Evolutionary conservation across 2,888 invertebrate species (phyloP), one percentile per base, ranked within the genome.

Genomic region (Notodonta ziczac): DNA sequence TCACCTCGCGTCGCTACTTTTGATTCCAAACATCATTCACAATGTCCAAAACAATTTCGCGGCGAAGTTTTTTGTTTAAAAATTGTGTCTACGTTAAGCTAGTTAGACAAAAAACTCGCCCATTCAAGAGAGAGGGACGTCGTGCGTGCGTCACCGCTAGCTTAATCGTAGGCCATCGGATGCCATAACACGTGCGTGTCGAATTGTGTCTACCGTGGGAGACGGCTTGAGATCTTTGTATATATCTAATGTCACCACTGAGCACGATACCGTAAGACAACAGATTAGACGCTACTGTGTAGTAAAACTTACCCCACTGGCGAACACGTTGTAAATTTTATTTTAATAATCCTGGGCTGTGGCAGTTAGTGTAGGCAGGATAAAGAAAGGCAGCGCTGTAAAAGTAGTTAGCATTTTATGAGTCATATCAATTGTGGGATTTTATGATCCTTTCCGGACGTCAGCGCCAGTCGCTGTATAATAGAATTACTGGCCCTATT

Each of bases 131-230:
- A 67, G 73, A 67, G 75, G 69, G 73, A 53, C 35, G n/a, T 35
- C 53, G 80, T 78, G 80, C 81, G 79, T 87, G 85, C 88, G 87
- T 88, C 89, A 87, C 85, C 86, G 81, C 77, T 69, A 77, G 74
- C 76, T 77, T 86, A 87, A 88, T 88, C 89, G 85, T 73, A 73
- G 86, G 83, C 84, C 89, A 92, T 93, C 91, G 86, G 87, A 91
- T 92, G 90, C 90, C 81, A 84, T 83, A 85, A 86, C 92, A 92
- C 92, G 93, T 91, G 91, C 91, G 89, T 88, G 85, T 88, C 90
- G 82, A 91, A 93, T 92, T 81, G 85, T 83, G 81, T 87, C 90
- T 87, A 90, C 91, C 92, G 93, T 93, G 93, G 91, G 92, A 93
- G 90, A 91, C 83, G 81, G 56, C 73, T 64, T 68, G 63, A 74